Base-by-base conservation (phyloP, 2,888 invertebrate genomes). In the Dryadula phaetusa region DNA sequence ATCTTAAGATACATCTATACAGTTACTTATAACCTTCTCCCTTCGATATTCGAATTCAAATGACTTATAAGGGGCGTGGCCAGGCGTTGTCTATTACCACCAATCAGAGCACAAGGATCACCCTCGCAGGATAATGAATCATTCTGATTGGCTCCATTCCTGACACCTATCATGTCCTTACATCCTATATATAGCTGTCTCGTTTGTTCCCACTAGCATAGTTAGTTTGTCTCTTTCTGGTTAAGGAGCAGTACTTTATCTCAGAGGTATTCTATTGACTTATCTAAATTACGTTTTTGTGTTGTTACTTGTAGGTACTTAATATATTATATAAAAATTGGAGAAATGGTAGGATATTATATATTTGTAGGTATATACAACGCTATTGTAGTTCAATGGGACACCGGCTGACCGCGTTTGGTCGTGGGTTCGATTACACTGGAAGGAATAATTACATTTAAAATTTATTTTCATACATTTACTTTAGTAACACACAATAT, bases 1-100 rank as follows among this genome's bases (percentile, higher is more conserved):
- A 37, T 62, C 18, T 60, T 12, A 18, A 60, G 16, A 18, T 44
- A 44, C 44, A 44, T 44, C 32, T 60, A 44, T 42, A 44, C 40
- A 18, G 46, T 46, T 28, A 62, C 58, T 62, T 67, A 63, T 70
- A 70, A 70, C 74, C 71, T 72, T 75, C 84, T 79, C 81, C 83
- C 82, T 86, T 83, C 84, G 83, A 83, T 77, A 84, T 85, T 84
- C 79, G 82, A 88, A 88, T 87, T 86, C 83, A 82, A 92, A 90
- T 90, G 88, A 83, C 83, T 86, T 66, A 58, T 83, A 81, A 80
- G 79, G 84, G 90, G 90, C 87, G 90, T 85, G 69, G 70, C 80
- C 73, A 86, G 86, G 88, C 88, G 89, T 87, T 90, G 82, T 92
- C 90, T 90, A 69, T 76, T 70, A 70, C 81, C 66, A 72, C 92